Evolutionary conservation across 2,888 invertebrate genomes (phyloP), one percentile per base, ranked within the genome.

Genomic region (Drosophila yooni): DNA sequence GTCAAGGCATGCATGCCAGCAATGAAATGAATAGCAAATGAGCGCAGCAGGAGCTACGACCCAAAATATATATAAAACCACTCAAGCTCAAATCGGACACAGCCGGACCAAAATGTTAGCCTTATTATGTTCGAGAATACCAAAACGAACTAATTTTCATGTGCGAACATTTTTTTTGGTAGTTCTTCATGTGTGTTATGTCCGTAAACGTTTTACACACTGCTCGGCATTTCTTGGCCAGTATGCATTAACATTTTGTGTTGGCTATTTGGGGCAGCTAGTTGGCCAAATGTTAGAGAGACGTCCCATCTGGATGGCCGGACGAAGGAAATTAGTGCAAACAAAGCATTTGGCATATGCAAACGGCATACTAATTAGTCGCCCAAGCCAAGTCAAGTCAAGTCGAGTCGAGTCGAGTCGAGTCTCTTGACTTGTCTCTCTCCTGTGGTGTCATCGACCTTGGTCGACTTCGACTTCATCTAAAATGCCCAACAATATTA

Each of bases 271-370:
- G 34, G n/a, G 50, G 27, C 52, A 53, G n/a, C 57, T 70, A 29
- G 68, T 64, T 67, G 60, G 40, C 53, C 67, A 76, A 76, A 79
- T 81, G 66, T 75, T 70, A 46, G 70, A 34, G 58, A 34, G 54
- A 5, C 33, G 33, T n/a, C 21, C 34, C 48, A 54, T 69, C 56
- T 38, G 53, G 67, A 25, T 50, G 51, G 21, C 59, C 52, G 62
- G 52, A 48, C 62, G 31, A 34, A 60, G 70, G 64, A 76, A 86
- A 86, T 83, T 86, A 83, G 86, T 83, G 81, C 86, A 83, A 83
- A 86, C 86, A 83, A 86, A 86, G 83, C 83, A 81, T 86, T 86
- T 83, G 79, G 57, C 63, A 70, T 70, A 81, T 81, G 86, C 81
- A 86, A 83, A 74, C 83, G 76, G 83, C 79, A 83, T 83, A 83